Conservation (phyloP, 2,113 vertebrate species). For the Esox niger region DNA sequence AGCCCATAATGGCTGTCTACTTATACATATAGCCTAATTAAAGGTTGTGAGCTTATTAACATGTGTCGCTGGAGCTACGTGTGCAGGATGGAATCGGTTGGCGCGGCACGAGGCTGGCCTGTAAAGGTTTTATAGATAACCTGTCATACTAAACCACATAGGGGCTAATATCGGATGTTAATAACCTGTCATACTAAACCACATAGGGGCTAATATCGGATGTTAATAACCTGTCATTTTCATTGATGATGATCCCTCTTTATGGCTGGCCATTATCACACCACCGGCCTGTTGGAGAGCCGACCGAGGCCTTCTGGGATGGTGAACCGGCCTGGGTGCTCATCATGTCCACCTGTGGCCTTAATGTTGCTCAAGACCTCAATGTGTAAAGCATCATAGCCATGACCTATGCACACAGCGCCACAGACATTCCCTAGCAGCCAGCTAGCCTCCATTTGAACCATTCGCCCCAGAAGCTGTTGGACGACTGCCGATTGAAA, state of each 20-base stretch:
- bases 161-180: slow-evolving; percentile 80
- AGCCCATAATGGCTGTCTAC: slow-evolving; percentile 97
- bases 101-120: slow-evolving; percentile 81
- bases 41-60: slow-evolving; percentile 99
- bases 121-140: slow-evolving; percentile 99
- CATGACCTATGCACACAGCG: slow-evolving; percentile 10
- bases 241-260: slow-evolving; percentile 78
- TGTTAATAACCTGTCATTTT: slow-evolving; percentile 91
- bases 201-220: slow-evolving; percentile 73
- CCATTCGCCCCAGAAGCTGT: not conserved
- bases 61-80: slow-evolving; percentile 93
- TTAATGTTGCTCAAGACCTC: slow-evolving; percentile 56
- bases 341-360: slow-evolving; percentile 59
- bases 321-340: not conserved
- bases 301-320: not conserved
- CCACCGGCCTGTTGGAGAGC: not conserved
- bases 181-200: slow-evolving; percentile 89
- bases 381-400: slow-evolving; percentile 47
- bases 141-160: slow-evolving; percentile 84
- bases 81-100: slow-evolving; percentile 81
- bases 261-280: slow-evolving; percentile 71
- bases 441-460: not conserved
- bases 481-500: not conserved
- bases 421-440: slow-evolving; percentile 18
- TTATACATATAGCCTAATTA: slow-evolving; percentile 99